Evolutionary conservation across 2,113 vertebrate genomes (phyloP).

Genomic region (Psettodes erumei): DNA sequence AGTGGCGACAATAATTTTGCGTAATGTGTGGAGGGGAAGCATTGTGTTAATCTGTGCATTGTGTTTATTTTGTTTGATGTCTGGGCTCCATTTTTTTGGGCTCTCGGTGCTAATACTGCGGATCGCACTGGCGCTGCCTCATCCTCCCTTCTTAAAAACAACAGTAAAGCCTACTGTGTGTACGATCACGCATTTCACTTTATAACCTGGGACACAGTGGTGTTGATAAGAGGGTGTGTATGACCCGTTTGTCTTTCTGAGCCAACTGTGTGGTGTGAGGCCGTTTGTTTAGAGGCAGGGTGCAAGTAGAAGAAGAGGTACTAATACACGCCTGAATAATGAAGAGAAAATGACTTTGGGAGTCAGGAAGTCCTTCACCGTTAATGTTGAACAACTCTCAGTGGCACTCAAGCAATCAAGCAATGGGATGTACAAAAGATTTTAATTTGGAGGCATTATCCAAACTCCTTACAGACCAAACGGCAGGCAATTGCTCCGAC

Average conservation of each 20-base stretch:
- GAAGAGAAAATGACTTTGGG: constrained; percentile 77
- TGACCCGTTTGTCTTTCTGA: constrained; percentile 33
- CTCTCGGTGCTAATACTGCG: too few species aligned
- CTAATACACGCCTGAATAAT: constrained; percentile 71
- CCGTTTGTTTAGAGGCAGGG: constrained; percentile 54
- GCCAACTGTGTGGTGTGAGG: constrained; percentile 29
- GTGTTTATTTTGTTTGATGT: too few species aligned
- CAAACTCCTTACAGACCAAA: constrained; percentile 75
- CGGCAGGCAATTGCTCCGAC: constrained; percentile 69
- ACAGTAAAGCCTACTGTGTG: too few species aligned
- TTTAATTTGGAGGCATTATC: constrained; percentile 84
- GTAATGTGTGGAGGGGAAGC: too few species aligned
- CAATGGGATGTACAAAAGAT: constrained; percentile 81
- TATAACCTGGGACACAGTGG: neutral
- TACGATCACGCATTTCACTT: too few species aligned
- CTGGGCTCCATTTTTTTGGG: too few species aligned
- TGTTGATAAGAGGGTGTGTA: constrained; percentile 4
- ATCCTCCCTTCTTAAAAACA: too few species aligned
- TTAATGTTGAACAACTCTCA: constrained; percentile 79
- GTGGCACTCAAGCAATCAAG: constrained; percentile 81
- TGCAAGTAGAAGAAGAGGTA: constrained; percentile 67
- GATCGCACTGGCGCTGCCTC: too few species aligned
- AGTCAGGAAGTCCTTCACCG: constrained; percentile 80
- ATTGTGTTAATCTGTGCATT: too few species aligned
- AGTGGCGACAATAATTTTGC: too few species aligned